Evolutionary conservation across 2,113 vertebrate genomes (phyloP).

Genomic region (Trachemys scripta): DNA sequence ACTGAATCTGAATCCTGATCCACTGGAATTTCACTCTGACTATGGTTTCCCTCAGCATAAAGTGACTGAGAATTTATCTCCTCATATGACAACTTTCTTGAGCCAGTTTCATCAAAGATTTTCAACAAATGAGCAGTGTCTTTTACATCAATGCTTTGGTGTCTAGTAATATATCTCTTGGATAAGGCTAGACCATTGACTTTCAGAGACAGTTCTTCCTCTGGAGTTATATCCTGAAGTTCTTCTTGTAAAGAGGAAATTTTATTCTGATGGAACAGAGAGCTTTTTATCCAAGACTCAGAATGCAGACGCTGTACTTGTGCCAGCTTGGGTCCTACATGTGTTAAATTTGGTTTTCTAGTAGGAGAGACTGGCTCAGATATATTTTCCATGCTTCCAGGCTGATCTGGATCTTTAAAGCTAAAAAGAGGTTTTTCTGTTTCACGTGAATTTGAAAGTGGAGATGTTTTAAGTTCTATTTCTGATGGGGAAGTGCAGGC

Average conservation of each 20-base stretch:
- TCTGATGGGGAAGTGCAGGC: slow-evolving; percentile 80
- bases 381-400: neutral
- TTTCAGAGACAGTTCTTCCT: slow-evolving; percentile 82
- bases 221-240: slow-evolving; percentile 77
- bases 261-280: slow-evolving; percentile 83
- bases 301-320: slow-evolving; percentile 79
- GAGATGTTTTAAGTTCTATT: slow-evolving; percentile 77
- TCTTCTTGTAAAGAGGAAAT: slow-evolving; percentile 84
- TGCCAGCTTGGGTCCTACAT: slow-evolving; percentile 68
- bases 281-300: slow-evolving; percentile 84
- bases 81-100: slow-evolving; percentile 86
- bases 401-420: slow-evolving; percentile 74
- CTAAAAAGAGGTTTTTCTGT: slow-evolving; percentile 71
- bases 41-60: slow-evolving; percentile 79
- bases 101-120: slow-evolving; percentile 75
- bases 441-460: slow-evolving; percentile 64
- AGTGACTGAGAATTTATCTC: slow-evolving; percentile 80
- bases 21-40: slow-evolving; percentile 62
- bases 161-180: slow-evolving; percentile 77
- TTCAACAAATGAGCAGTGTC: slow-evolving; percentile 81
- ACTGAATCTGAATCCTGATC: slow-evolving; percentile 79
- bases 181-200: slow-evolving; percentile 69
- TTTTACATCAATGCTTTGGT: slow-evolving; percentile 87
- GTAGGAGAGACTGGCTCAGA: slow-evolving; percentile 76
- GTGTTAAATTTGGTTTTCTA: slow-evolving; percentile 64